Percentiles rank a stretch among this genome's conserved stretches.
These are phyloP conservation scores for Drosophila pegasa DNA, from an alignment of 2,888 invertebrate genomes.

Conservation along the genomic window DNA sequence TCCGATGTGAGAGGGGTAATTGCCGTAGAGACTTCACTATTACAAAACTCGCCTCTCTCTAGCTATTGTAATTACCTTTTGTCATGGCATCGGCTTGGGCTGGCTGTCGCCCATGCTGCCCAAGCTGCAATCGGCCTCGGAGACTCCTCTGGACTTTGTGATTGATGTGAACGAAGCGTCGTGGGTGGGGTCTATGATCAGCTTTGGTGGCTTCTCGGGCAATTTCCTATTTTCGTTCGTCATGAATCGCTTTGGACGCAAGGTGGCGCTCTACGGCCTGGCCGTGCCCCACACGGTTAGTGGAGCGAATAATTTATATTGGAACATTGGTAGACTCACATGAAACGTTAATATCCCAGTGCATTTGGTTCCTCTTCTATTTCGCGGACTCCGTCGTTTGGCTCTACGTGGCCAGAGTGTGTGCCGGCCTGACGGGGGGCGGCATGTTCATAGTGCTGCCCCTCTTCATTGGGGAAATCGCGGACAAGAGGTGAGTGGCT, in stretches of 20 bases:
- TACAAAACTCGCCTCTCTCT: not conserved
- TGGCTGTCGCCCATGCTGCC: slow-evolving; percentile 82
- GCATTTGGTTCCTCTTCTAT: slow-evolving; percentile 79
- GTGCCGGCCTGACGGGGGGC: slow-evolving; percentile 82
- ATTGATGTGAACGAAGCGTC: slow-evolving; percentile 79
- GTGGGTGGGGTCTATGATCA: slow-evolving; percentile 82
- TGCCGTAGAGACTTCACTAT: too few relatives aligned
- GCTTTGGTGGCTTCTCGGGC: slow-evolving; percentile 81
- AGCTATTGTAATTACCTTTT: slow-evolving; percentile 80
- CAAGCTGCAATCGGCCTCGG: slow-evolving; percentile 61
- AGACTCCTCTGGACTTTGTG: slow-evolving; percentile 73
- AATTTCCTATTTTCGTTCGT: slow-evolving; percentile 77
- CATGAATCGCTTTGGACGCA: slow-evolving; percentile 80
- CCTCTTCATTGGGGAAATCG: slow-evolving; percentile 83
- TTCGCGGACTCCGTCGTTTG: slow-evolving; percentile 76
- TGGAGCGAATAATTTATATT: slow-evolving; percentile 1
- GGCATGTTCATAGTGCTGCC: slow-evolving; percentile 80
- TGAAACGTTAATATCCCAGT: slow-evolving; percentile 46
- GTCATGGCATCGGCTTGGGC: slow-evolving; percentile 82
- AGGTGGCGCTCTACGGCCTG: slow-evolving; percentile 73
- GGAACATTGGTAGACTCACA: not conserved
- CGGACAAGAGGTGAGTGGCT: slow-evolving; percentile 79
- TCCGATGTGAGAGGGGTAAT: too few relatives aligned
- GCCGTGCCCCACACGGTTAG: slow-evolving; percentile 82
- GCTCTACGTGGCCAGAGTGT: slow-evolving; percentile 81